Percentiles rank a stretch among this genome's conserved stretches.
phyloP scores from a whole-genome alignment of 1,140 invertebrate species.

The Druon quercuslanigerum region DNA sequence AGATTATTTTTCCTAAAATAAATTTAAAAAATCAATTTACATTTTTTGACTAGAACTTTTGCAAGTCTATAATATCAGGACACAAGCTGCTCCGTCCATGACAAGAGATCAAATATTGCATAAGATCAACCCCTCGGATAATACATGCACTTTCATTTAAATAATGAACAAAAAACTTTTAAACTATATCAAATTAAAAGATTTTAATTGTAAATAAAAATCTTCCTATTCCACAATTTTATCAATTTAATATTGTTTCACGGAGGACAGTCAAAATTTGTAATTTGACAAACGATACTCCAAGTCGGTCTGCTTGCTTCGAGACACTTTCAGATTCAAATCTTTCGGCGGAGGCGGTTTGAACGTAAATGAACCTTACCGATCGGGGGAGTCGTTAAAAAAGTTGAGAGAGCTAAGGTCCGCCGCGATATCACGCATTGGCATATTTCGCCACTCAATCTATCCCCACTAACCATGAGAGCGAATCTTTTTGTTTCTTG shows the following conservation, averaged over 20 bases:
- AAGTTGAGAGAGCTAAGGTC: background rate
- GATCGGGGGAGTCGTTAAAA: slow-evolving; percentile 15
- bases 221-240: too few relatives aligned
- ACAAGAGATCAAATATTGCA: too few relatives aligned
- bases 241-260: too few relatives aligned
- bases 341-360: background rate
- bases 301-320: background rate
- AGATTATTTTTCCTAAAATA: background rate
- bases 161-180: too few relatives aligned
- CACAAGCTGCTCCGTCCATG: too few relatives aligned
- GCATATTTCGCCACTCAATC: background rate
- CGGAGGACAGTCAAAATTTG: too few relatives aligned
- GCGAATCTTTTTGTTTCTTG: background rate
- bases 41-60: background rate
- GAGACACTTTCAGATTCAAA: slow-evolving; percentile 13
- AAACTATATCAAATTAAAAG: too few relatives aligned
- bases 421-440: background rate
- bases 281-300: too few relatives aligned
- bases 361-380: background rate
- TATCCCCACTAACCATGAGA: background rate
- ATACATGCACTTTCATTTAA: too few relatives aligned
- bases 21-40: background rate
- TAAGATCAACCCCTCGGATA: too few relatives aligned
- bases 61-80: background rate
- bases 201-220: too few relatives aligned